Percentiles rank a stretch among this genome's conserved stretches.
Conservation (phyloP, 2,113 vertebrate species). For the Dicrurus megarhynchus region DNA sequence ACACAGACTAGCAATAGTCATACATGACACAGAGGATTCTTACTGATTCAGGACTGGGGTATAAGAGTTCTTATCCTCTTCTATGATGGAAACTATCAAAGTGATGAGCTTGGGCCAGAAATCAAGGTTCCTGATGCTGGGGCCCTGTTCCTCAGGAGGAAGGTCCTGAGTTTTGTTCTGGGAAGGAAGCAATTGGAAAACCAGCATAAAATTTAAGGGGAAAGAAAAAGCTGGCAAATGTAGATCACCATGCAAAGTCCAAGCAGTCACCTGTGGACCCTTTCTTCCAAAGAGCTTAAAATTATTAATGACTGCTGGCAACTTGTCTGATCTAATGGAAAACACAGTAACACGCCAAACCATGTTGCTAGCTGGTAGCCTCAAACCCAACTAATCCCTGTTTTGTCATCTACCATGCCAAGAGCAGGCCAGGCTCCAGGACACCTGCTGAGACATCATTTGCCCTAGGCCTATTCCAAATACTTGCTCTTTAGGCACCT, state of each 20-base stretch:
- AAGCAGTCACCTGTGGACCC: background rate
- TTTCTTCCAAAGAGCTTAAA: background rate
- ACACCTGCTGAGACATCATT: background rate
- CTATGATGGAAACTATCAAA: constrained; percentile 95
- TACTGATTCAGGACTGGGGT: constrained; percentile 95
- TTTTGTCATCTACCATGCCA: background rate
- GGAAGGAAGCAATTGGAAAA: background rate
- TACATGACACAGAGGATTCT: constrained; percentile 42
- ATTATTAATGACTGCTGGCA: background rate
- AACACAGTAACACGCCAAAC: background rate
- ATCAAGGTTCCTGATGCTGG: constrained; percentile 93
- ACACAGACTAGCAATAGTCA: background rate
- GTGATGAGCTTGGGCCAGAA: constrained; percentile 99
- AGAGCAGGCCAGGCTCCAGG: background rate
- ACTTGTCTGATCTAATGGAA: background rate
- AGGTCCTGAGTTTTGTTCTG: constrained; percentile 86
- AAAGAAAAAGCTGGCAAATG: background rate
- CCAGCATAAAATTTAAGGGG: background rate
- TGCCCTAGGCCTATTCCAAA: background rate
- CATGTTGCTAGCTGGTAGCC: background rate
- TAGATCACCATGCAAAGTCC: background rate
- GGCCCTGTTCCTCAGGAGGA: constrained; percentile 91
- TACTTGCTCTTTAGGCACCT: background rate
- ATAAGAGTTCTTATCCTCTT: constrained; percentile 97
- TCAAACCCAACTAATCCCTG: background rate